Evolutionary conservation across 2,113 vertebrate species (phyloP).

Genomic region (Macrotis lagotis): DNA sequence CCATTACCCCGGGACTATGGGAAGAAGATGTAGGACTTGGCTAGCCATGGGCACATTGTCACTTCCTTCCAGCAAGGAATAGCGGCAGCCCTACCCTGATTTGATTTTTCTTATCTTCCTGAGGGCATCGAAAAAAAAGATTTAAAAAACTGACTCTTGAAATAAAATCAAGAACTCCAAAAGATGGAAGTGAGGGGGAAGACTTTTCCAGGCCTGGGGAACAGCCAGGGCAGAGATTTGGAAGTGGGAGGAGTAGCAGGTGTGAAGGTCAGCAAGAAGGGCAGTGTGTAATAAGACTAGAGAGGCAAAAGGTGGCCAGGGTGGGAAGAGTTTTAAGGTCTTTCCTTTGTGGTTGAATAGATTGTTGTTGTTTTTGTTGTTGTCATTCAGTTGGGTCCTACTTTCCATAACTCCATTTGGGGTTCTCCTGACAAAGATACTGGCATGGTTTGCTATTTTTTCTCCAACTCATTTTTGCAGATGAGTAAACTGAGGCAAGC

Average conservation of each 20-base stretch:
- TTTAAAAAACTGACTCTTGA: neutral
- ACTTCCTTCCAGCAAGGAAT: too few species aligned
- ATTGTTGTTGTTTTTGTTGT: neutral
- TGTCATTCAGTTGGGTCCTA: neutral
- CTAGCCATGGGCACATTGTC: neutral
- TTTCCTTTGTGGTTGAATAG: neutral
- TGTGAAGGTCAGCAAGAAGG: neutral
- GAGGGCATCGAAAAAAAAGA: neutral
- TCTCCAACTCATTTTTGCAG: neutral
- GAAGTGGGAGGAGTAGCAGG: neutral
- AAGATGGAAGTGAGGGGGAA: neutral
- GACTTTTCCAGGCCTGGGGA: neutral
- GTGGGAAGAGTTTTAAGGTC: neutral
- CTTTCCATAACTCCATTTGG: neutral
- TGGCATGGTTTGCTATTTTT: neutral
- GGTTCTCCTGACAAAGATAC: neutral
- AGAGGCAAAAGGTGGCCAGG: too few species aligned
- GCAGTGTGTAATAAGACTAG: neutral
- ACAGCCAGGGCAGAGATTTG: neutral
- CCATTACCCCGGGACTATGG: neutral
- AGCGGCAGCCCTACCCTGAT: too few species aligned
- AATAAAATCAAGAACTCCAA: neutral
- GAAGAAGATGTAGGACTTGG: neutral
- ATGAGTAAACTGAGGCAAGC: neutral
- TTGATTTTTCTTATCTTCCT: neutral